A percentile compares a stretch with the other conserved stretches of the same genome.
Conservation (phyloP, 2,888 invertebrate genomes). For the Rhagium mordax region DNA sequence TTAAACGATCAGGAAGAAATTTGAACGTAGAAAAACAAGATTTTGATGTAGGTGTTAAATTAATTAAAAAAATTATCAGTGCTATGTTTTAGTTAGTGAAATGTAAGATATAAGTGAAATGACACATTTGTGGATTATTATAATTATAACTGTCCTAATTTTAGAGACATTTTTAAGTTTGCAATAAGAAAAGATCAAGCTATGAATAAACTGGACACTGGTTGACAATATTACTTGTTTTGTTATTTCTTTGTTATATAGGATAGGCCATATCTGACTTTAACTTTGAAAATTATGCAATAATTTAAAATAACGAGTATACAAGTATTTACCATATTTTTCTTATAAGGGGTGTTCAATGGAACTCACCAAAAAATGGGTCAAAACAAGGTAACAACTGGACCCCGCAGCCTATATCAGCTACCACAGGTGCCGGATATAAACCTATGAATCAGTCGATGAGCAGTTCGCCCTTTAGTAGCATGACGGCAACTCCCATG, state of each 20-base stretch:
- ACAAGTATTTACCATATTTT: conserved; percentile 11
- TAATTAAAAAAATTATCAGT: background rate
- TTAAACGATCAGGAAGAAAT: background rate
- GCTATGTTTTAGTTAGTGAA: no score
- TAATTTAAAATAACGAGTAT: no score
- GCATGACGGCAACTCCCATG: conserved; percentile 60
- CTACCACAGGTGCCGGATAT: conserved; percentile 89
- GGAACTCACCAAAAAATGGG: conserved; percentile 92
- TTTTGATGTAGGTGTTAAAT: background rate
- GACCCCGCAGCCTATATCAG: conserved; percentile 92
- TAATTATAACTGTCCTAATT: no score
- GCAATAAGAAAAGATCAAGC: no score
- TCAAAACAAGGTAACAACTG: conserved; percentile 84
- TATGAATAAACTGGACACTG: no score
- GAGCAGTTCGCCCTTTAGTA: conserved; percentile 61
- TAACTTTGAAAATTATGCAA: no score
- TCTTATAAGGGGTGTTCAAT: conserved; percentile 84
- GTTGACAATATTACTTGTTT: no score
- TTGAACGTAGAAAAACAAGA: background rate
- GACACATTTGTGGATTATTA: no score
- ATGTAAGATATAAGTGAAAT: no score
- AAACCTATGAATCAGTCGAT: conserved; percentile 82
- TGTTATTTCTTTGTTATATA: no score
- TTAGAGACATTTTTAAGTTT: no score
- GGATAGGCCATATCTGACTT: no score